A percentile compares a stretch with the other conserved stretches of the same genome.
Conservation (phyloP, 2,113 vertebrate genomes). For the Aspidoscelis tigris region DNA sequence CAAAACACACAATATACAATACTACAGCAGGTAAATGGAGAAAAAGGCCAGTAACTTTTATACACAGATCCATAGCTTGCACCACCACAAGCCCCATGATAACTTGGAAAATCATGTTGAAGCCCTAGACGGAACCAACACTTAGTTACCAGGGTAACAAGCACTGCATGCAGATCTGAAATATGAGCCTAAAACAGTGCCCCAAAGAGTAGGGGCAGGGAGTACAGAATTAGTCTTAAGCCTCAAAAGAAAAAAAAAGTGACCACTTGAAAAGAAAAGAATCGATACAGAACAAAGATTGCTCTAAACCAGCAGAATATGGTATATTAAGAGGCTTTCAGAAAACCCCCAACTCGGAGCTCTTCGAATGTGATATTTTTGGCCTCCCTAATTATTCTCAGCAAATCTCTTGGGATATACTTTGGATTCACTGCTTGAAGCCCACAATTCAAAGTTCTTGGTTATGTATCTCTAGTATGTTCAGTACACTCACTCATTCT, state of each 20-base stretch:
- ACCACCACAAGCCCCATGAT: slow-evolving; percentile 78
- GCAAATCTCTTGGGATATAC: slow-evolving; percentile 53
- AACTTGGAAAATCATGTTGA: slow-evolving; percentile 78
- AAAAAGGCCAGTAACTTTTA: slow-evolving; percentile 80
- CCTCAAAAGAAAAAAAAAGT: slow-evolving; percentile 43
- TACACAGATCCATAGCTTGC: slow-evolving; percentile 82
- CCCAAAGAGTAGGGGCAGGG: slow-evolving; percentile 72
- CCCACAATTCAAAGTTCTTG: slow-evolving; percentile 54
- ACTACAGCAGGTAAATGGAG: slow-evolving; percentile 86
- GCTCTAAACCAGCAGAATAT: slow-evolving; percentile 62
- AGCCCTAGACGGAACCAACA: slow-evolving; percentile 77
- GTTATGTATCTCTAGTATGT: slow-evolving; percentile 40
- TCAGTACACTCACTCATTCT: slow-evolving; percentile 64
- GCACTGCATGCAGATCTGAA: slow-evolving; percentile 83
- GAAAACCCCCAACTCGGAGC: slow-evolving; percentile 73
- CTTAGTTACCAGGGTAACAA: slow-evolving; percentile 81
- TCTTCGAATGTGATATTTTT: slow-evolving; percentile 58
- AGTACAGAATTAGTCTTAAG: slow-evolving; percentile 69
- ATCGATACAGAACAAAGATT: slow-evolving; percentile 56
- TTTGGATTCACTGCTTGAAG: slow-evolving; percentile 51
- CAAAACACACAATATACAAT: slow-evolving; percentile 79
- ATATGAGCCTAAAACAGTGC: slow-evolving; percentile 79
- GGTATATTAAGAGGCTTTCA: slow-evolving; percentile 68
- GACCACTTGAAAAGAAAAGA: slow-evolving; percentile 51
- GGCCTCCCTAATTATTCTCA: slow-evolving; percentile 60